phyloP scores from a whole-genome alignment of 2,113 vertebrate species.

The Gymnocephalus cernua region DNA sequence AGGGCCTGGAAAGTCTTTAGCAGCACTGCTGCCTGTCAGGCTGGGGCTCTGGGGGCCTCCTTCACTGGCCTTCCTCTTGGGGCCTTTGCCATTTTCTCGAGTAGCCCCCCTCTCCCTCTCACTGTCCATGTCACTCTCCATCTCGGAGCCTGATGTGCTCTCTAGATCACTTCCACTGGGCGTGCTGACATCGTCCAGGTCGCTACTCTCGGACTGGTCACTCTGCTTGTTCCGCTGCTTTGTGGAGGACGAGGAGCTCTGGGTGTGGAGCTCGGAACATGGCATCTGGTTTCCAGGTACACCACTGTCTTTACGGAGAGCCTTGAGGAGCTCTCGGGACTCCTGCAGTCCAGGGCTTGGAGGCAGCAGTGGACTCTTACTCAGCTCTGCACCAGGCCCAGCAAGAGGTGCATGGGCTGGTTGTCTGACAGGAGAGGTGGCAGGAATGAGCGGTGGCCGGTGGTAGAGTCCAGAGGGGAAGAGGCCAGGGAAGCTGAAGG shows the following conservation, averaged over 20 bases:
- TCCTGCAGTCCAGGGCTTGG: constrained; percentile 91
- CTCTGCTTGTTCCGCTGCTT: constrained; percentile 89
- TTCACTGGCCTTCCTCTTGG: constrained; percentile 90
- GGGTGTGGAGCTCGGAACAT: constrained; percentile 85
- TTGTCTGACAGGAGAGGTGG: constrained; percentile 90
- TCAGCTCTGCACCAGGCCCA: constrained; percentile 88
- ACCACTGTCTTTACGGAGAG: constrained; percentile 89
- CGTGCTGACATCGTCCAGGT: constrained; percentile 98
- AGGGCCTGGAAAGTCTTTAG: constrained; percentile 92
- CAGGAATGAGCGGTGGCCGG: constrained; percentile 94
- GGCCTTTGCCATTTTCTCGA: constrained; percentile 95
- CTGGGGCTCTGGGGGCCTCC: constrained; percentile 90
- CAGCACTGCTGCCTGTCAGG: constrained; percentile 87
- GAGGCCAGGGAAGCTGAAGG: constrained; percentile 98
- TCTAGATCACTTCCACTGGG: constrained; percentile 99
- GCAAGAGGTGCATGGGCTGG: constrained; percentile 81
- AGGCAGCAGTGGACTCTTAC: constrained; percentile 93
- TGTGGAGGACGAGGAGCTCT: constrained; percentile 87
- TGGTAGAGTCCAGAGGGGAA: constrained; percentile 99
- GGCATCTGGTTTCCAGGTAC: constrained; percentile 86
- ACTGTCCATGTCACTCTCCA: constrained; percentile 98
- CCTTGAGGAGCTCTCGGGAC: constrained; percentile 94
- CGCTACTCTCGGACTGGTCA: constrained; percentile 99
- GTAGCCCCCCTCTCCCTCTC: constrained; percentile 95
- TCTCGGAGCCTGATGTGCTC: constrained; percentile 97